A percentile compares a stretch with the other conserved stretches of the same genome.
phyloP scores from a whole-genome alignment of 2,113 vertebrate species.

The Vimba vimba region DNA sequence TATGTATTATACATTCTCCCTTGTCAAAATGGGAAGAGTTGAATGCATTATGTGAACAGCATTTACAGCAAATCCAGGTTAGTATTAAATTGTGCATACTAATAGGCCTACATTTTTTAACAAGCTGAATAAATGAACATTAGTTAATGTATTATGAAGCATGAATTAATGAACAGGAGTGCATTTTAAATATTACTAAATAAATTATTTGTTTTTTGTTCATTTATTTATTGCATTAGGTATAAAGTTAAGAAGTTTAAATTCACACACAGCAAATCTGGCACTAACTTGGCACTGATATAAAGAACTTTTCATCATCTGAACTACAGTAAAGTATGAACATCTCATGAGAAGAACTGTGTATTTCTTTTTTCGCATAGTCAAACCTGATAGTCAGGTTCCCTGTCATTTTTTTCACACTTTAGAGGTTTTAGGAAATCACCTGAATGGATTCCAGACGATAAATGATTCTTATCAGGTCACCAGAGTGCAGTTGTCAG shows the following conservation, averaged over 20 bases:
- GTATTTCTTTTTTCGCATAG: neutral
- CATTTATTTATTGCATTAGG: too few relatives aligned
- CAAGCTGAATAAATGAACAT: too few relatives aligned
- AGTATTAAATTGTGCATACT: too few relatives aligned
- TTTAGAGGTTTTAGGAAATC: neutral
- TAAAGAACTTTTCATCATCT: neutral
- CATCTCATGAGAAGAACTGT: neutral
- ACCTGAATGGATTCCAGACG: neutral
- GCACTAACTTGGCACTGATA: neutral
- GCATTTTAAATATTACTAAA: too few relatives aligned
- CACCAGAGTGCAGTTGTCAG: neutral
- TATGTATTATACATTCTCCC: too few relatives aligned
- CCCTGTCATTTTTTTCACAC: neutral
- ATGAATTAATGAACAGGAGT: too few relatives aligned
- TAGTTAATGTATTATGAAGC: too few relatives aligned
- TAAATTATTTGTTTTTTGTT: too few relatives aligned
- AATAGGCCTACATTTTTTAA: too few relatives aligned
- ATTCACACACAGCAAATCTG: too few relatives aligned
- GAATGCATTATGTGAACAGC: neutral
- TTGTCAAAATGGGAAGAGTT: neutral
- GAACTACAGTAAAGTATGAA: neutral
- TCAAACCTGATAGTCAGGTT: neutral
- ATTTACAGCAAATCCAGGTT: neutral
- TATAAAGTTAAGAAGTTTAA: too few relatives aligned
- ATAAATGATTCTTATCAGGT: neutral